Base-by-base conservation (phyloP, 2,113 vertebrate genomes). In the Bucco capensis region DNA sequence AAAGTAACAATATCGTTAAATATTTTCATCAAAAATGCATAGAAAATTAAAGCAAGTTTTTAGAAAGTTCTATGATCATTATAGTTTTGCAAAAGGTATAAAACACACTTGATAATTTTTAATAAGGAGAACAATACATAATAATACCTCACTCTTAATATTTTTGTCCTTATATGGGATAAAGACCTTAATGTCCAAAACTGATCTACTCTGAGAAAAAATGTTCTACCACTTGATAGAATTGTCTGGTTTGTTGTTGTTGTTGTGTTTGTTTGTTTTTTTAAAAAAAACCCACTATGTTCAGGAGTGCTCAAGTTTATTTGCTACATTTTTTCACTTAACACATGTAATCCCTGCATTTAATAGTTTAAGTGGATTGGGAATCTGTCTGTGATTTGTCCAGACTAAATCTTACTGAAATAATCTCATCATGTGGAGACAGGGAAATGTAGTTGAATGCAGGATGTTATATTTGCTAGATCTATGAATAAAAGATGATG, bases 331-430 rank as follows among this genome's bases (percentile, higher is more conserved):
- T 88, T 66, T 80, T 69, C 50, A 62, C 9, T 2, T 58, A 58
- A 49, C 22, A 30, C 6, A 5, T n/a, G 25, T 70, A 81, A 88
- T 90, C 56, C 53, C 9, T 4, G 0, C 40, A 88, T 33, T 73
- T 91, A 94, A 80, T 58, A 54, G 35, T 88, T 90, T 86, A 83
- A 92, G 38, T 88, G 88, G 76, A 80, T 88, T 88, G 69, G 51
- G 73, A 83, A 47, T 89, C 42, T 83, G 18, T 54, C 66, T 72
- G 66, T 56, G n/a, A 70, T 80, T 83, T 88, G 60, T 64, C 65
- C 2, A 0, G 23, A 27, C 23, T 91, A 74, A 88, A 64, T 88
- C 47, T 66, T 66, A 38, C 38, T 71, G 80, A 65, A 88, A 54
- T 92, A 83, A 70, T 71, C 62, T 88, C 9, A 12, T 49, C 42